Evolutionary conservation across 2,797 vertebrate species (phyloP).

Genomic region (Poeciliopsis gracilis): DNA sequence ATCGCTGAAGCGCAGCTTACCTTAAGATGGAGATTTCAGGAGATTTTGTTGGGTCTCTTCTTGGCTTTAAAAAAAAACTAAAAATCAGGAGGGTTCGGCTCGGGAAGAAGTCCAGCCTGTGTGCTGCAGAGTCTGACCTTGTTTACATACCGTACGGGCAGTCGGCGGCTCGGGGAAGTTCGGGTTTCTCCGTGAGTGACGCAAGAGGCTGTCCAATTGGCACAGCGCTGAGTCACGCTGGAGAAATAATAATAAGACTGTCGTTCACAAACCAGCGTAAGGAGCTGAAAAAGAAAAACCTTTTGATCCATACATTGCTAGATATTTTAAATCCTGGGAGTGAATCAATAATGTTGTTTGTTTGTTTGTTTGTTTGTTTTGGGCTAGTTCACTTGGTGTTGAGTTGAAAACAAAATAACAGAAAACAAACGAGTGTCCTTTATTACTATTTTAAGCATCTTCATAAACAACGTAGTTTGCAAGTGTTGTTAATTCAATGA

Average conservation of each 20-base stretch:
- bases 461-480: not conserved
- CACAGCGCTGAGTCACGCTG: not conserved
- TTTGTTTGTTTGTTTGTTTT: no score
- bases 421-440: not conserved
- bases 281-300: not conserved
- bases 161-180: slow-evolving; percentile 51
- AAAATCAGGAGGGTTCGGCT: not conserved
- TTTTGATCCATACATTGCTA: not conserved
- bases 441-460: not conserved
- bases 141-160: slow-evolving; percentile 73
- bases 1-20: slow-evolving; percentile 39
- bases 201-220: slow-evolving; percentile 2
- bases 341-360: not conserved
- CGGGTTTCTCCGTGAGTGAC: slow-evolving; percentile 70
- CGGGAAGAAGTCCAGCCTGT: not conserved
- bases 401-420: not conserved
- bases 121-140: slow-evolving; percentile 79
- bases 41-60: slow-evolving; percentile 17
- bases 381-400: not conserved
- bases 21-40: slow-evolving; percentile 14
- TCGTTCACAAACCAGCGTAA: not conserved
- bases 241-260: not conserved
- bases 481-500: not conserved
- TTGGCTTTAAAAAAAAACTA: not conserved
- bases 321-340: not conserved